Percentiles rank a stretch among this genome's conserved stretches.
phyloP scores from a whole-genome alignment of 2,888 invertebrate genomes.

The Ceratothoa steindachneri region DNA sequence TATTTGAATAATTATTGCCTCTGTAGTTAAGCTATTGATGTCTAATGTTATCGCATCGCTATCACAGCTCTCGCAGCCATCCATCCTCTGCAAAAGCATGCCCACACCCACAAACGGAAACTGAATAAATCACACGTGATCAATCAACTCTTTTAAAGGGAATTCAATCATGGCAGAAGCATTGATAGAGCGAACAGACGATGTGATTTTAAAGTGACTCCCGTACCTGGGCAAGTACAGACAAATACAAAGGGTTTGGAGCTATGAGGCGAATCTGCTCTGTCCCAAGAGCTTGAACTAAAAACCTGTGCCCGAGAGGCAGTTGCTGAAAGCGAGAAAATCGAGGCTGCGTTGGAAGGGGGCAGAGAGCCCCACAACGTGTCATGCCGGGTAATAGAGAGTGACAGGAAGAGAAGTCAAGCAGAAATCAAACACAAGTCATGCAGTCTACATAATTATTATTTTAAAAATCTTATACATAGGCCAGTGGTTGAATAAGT shows the following conservation, averaged over 20 bases:
- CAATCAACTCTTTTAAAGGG: no score
- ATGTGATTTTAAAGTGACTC: neutral
- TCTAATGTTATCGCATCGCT: neutral
- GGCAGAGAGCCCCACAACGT: slow-evolving; percentile 17
- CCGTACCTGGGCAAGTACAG: neutral
- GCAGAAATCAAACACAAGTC: slow-evolving; percentile 73
- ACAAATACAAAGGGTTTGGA: neutral
- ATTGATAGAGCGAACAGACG: neutral
- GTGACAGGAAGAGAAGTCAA: slow-evolving; percentile 52
- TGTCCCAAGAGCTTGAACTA: slow-evolving; percentile 11
- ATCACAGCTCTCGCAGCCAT: neutral
- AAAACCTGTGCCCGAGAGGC: slow-evolving; percentile 18
- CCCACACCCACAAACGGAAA: neutral
- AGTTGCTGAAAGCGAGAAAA: slow-evolving; percentile 44
- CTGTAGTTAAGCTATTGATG: neutral
- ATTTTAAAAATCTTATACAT: slow-evolving; percentile 69
- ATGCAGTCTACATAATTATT: slow-evolving; percentile 83
- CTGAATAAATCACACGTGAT: no score
- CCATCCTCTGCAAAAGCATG: neutral
- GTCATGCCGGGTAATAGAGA: slow-evolving; percentile 44
- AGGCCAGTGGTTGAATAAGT: slow-evolving; percentile 57
- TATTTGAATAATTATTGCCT: neutral
- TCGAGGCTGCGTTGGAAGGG: slow-evolving; percentile 24
- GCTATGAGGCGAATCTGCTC: neutral
- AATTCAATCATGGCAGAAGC: no score